These are phyloP conservation scores for Chiroxiphia lanceolata DNA, from an alignment of 2,797 vertebrate genomes.

Conservation along the genomic window DNA sequence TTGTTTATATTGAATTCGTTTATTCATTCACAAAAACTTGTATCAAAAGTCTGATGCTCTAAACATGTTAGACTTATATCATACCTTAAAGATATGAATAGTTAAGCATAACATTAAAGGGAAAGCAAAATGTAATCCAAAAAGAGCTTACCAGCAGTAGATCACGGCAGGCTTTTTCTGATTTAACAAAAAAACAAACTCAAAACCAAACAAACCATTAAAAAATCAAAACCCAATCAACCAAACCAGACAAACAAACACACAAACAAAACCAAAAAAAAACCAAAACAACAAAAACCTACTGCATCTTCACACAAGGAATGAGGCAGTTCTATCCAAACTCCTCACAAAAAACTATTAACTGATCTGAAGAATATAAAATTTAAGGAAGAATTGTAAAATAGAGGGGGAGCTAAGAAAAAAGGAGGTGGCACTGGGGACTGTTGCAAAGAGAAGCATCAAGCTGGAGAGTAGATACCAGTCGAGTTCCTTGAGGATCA, in stretches of 20 bases:
- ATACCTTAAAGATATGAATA: neutral
- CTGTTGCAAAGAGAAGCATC: neutral
- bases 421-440: neutral
- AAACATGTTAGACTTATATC: neutral
- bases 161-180: neutral
- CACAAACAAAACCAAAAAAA: neutral
- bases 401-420: neutral
- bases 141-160: neutral
- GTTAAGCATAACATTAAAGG: neutral
- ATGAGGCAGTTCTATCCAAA: neutral
- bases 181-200: too few species aligned
- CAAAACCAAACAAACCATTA: neutral
- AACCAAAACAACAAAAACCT: accelerated
- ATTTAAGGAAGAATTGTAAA: neutral
- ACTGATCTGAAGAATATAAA: neutral
- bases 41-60: neutral
- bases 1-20: neutral
- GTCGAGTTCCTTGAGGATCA: neutral
- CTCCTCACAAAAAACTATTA: neutral
- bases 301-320: neutral
- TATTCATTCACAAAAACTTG: neutral
- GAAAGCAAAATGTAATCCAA: neutral
- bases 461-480: neutral
- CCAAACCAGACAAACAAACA: neutral
- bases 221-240: accelerated